phyloP scores from a whole-genome alignment of 2,888 invertebrate species.

The Aphodius granarius region DNA sequence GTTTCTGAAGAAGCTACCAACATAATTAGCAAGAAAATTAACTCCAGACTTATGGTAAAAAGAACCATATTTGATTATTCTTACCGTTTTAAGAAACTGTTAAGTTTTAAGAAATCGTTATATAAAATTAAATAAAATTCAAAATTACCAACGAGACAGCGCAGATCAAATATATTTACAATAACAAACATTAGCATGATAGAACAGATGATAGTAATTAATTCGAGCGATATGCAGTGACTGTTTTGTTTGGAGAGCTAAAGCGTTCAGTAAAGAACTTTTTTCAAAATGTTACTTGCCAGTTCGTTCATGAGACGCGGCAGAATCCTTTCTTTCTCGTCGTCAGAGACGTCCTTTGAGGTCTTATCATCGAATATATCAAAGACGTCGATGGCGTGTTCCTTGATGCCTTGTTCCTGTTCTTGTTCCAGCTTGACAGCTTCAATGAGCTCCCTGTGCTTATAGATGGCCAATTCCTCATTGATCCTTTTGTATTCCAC shows the following conservation, averaged over 20 bases:
- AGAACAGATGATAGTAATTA: neutral
- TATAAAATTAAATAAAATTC: too few relatives aligned
- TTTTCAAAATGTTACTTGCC: neutral
- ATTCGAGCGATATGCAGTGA: neutral
- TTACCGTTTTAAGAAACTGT: neutral
- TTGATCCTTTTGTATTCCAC: constrained; percentile 43
- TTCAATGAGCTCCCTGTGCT: constrained; percentile 16
- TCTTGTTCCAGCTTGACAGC: neutral
- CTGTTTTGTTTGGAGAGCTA: too few relatives aligned
- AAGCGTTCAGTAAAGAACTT: neutral
- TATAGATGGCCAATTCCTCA: constrained; percentile 30
- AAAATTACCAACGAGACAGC: too few relatives aligned
- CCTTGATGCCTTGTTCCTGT: neutral
- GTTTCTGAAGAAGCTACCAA: neutral
- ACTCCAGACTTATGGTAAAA: neutral
- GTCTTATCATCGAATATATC: constrained; percentile 36
- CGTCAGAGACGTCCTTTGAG: constrained; percentile 18
- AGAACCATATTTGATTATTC: neutral
- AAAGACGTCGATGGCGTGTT: constrained; percentile 19
- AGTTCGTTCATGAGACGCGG: constrained; percentile 1
- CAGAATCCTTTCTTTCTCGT: constrained; percentile 14
- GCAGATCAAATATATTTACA: neutral
- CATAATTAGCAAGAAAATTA: neutral
- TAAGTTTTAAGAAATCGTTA: too few relatives aligned
- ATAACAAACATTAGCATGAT: neutral